Conservation (phyloP, 2,113 vertebrate species). For the Gulo gulo region DNA sequence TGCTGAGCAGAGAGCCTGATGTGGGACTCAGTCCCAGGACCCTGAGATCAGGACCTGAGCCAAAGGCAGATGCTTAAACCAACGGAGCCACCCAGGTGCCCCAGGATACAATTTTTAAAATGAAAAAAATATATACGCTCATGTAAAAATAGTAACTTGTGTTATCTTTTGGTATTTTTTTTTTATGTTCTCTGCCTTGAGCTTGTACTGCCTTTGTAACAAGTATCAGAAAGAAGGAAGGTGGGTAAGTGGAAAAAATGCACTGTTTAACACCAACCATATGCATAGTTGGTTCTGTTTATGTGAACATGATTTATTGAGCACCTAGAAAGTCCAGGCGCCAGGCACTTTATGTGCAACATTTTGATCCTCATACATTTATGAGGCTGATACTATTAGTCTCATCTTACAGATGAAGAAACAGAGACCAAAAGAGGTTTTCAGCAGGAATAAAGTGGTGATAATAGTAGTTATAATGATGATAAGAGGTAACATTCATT, state of each 20-base stretch:
- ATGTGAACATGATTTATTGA: constrained; percentile 15
- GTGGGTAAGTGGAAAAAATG: background rate
- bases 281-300: background rate
- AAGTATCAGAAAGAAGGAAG: background rate
- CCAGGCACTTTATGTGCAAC: background rate
- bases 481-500: background rate
- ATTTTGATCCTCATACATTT: background rate
- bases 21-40: no score
- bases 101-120: background rate
- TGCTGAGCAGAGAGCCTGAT: background rate
- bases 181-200: background rate
- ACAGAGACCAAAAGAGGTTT: background rate
- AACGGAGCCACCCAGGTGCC: background rate
- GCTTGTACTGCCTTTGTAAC: background rate
- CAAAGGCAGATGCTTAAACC: background rate
- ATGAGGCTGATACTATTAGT: background rate
- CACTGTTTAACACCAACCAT: background rate
- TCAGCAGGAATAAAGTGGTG: background rate
- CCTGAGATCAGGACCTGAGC: background rate
- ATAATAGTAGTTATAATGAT: background rate
- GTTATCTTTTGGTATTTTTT: background rate
- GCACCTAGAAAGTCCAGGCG: background rate
- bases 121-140: background rate
- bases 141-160: constrained; percentile 28
- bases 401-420: constrained; percentile 30